Base-by-base conservation (phyloP, 2,888 invertebrate species). In the Nebria salina region DNA sequence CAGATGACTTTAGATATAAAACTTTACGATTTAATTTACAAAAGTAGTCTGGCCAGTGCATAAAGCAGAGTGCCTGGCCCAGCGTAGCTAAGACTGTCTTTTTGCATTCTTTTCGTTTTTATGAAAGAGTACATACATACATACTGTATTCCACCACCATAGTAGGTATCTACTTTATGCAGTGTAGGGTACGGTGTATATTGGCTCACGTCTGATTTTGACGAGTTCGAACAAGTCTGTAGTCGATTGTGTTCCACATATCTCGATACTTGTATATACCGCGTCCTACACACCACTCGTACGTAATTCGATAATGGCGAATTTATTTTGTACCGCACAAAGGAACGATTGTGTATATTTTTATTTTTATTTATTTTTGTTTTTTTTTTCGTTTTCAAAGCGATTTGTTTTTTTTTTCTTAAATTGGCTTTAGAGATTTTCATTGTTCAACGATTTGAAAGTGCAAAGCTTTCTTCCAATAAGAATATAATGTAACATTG, bases 171-270 rank as follows among this genome's bases (percentile, higher is more conserved):
- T 13, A 8, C 54, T 54, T 54, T 54, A 54, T 54, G 54, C 70
- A 70, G 13, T 20, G 70, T 70, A 26, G 11, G 34, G 4, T 70
- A 15, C 34, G 25, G n/a, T 70, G 77, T 72, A 77, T 77, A 77
- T 77, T 77, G 77, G 77, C 77, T 77, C 77, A 77, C 77, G 77
- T 77, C 77, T 77, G 77, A 77, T 15, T 43, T 77, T 77, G 77
- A 77, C 77, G 77, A 68, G 65, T 68, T 34, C n/a, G 72, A 34
- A 25, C 34, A 70, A 25, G 70, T 70, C 25, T 70, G 70, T 2
- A 34, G 70, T 1, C 70, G 26, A 70, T 70, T 70, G 70, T 70
- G 70, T 26, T 26, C 34, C 26, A 70, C 70, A 70, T 34, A 34
- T 70, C 20, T 26, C 2, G 70, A 13, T 70, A 26, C 70, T 26